A percentile compares a stretch with the other conserved stretches of the same genome.
Evolutionary conservation across 2,797 vertebrate species (phyloP).

Genomic region (Macrochelys suwanniensis): DNA sequence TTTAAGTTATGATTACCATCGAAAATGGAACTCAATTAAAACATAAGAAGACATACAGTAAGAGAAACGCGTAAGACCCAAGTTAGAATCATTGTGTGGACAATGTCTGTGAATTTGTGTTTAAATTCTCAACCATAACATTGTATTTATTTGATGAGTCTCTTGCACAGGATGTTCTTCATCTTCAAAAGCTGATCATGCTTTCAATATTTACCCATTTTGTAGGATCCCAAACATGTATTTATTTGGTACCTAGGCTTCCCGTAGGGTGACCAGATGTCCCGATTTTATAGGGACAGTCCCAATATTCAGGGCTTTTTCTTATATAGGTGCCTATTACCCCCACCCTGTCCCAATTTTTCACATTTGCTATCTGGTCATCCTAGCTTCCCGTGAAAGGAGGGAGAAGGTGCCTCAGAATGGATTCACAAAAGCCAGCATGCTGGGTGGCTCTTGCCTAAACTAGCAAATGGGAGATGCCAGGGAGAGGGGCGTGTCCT

Average conservation of each 20-base stretch:
- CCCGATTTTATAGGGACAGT: too few species aligned
- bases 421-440: not conserved
- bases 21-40: not conserved
- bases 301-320: too few species aligned
- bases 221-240: constrained; percentile 8
- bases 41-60: accelerated
- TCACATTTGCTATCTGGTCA: too few species aligned
- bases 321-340: too few species aligned
- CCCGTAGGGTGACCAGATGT: too few species aligned
- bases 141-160: accelerated
- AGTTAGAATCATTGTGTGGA: accelerated
- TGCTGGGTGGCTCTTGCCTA: not conserved
- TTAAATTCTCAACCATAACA: not conserved
- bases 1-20: not conserved
- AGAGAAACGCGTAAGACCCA: accelerated
- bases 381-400: not conserved
- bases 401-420: not conserved
- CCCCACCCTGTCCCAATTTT: too few species aligned
- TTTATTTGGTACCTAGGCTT: not conserved
- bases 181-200: not conserved
- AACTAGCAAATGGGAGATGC: not conserved
- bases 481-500: not conserved
- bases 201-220: constrained; percentile 11
- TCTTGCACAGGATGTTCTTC: accelerated
- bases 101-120: accelerated